These are phyloP conservation scores for Microchirus variegatus DNA, from an alignment of 2,797 vertebrate genomes.

Conservation along the genomic window DNA sequence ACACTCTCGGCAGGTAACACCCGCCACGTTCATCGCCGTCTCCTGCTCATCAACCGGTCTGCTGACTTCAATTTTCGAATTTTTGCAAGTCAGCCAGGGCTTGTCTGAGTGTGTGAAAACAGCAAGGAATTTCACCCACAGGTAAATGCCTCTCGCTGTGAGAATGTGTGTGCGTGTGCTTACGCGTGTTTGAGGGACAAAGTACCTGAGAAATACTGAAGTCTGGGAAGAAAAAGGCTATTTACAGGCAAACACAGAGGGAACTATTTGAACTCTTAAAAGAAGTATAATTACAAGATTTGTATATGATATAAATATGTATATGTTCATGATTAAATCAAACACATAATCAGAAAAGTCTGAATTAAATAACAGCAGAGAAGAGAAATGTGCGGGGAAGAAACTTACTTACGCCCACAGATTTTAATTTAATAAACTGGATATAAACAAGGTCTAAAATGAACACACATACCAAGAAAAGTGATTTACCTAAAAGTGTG, in stretches of 20 bases:
- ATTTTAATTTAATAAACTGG: background rate
- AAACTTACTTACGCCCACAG: too few relatives aligned
- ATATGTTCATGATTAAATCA: too few relatives aligned
- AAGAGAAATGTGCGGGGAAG: too few relatives aligned
- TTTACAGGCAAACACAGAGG: background rate
- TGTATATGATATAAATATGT: too few relatives aligned
- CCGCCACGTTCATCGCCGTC: background rate
- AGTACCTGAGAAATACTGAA: background rate
- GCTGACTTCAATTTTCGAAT: slow-evolving; percentile 3
- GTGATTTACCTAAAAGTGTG: too few relatives aligned
- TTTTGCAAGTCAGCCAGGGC: slow-evolving; percentile 11
- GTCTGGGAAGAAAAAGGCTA: background rate
- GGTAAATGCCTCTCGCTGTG: slow-evolving; percentile 48
- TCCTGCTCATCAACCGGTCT: slow-evolving; percentile 20
- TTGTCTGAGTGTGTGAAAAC: slow-evolving; percentile 19
- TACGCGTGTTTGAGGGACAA: background rate
- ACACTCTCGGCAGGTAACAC: slow-evolving; percentile 3
- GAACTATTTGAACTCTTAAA: background rate
- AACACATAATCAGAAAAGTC: too few relatives aligned
- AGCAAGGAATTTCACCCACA: slow-evolving; percentile 14
- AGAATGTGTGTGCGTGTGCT: background rate
- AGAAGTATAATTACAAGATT: too few relatives aligned
- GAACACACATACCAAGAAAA: too few relatives aligned
- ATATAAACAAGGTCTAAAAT: slow-evolving; percentile 1
- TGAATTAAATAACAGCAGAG: too few relatives aligned